Percentiles rank a stretch among this genome's conserved stretches.
Conservation (phyloP, 1,140 invertebrate species). For the Micrasema minimum region DNA sequence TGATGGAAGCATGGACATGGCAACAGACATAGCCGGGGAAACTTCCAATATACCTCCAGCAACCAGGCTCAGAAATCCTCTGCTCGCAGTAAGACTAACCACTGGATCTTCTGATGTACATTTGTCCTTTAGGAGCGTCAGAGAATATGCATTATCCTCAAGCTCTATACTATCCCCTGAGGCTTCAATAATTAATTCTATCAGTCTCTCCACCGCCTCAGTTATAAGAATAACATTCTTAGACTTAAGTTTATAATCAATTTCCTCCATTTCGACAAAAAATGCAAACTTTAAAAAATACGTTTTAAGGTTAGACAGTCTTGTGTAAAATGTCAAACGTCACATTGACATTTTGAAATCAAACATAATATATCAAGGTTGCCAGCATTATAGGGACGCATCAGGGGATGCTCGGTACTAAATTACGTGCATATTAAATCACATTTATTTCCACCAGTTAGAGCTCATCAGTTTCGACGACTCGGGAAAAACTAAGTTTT, state of each 20-base stretch:
- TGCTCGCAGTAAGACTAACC: slow-evolving; percentile 31
- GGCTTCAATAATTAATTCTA: slow-evolving; percentile 22
- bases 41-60: slow-evolving; percentile 8
- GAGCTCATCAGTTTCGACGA: too few relatives aligned
- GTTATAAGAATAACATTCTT: slow-evolving; percentile 36
- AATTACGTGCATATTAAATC: too few relatives aligned
- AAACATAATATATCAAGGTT: too few relatives aligned
- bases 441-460: too few relatives aligned
- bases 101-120: slow-evolving; percentile 28
- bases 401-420: too few relatives aligned
- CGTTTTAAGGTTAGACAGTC: too few relatives aligned
- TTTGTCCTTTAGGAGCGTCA: slow-evolving; percentile 21
- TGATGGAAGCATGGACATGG: slow-evolving; percentile 40
- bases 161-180: slow-evolving; percentile 7
- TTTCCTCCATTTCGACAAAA: slow-evolving; percentile 36
- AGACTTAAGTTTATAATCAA: slow-evolving; percentile 41
- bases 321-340: too few relatives aligned
- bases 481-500: too few relatives aligned
- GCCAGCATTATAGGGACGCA: too few relatives aligned
- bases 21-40: slow-evolving; percentile 19
- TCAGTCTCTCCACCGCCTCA: slow-evolving; percentile 33
- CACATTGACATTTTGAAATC: too few relatives aligned
- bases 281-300: too few relatives aligned
- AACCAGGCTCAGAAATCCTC: slow-evolving; percentile 30
- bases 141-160: neutral